A percentile compares a stretch with the other conserved stretches of the same genome.
phyloP scores from a whole-genome alignment of 2,797 vertebrate species.

The Pseudochirops cupreus region DNA sequence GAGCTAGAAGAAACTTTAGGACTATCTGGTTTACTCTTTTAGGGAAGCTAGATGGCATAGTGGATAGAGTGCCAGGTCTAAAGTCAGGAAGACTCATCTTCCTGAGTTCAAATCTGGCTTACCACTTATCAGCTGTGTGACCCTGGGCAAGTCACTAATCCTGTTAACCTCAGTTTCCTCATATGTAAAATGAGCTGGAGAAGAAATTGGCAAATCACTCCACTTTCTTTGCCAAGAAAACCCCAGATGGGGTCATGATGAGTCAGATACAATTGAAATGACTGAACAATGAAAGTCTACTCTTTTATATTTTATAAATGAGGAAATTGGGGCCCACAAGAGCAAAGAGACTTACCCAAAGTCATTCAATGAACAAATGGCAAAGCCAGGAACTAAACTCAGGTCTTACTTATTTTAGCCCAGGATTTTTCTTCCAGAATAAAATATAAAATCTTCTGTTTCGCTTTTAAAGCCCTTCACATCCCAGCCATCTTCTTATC shows the following conservation, averaged over 20 bases:
- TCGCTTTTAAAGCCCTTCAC: neutral
- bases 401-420: neutral
- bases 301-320: neutral
- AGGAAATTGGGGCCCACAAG: neutral
- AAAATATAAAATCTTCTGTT: neutral
- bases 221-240: neutral
- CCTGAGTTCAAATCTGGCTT: neutral
- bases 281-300: neutral
- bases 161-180: neutral
- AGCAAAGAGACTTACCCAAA: neutral
- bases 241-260: neutral
- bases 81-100: neutral
- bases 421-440: neutral
- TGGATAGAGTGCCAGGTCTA: neutral
- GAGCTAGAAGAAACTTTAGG: neutral
- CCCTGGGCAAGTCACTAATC: neutral
- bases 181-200: neutral
- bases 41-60: neutral
- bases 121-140: neutral
- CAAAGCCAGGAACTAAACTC: neutral
- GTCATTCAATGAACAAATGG: neutral
- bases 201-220: neutral
- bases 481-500: neutral
- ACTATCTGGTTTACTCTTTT: neutral
- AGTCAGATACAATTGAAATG: neutral